Evolutionary conservation across 2,797 vertebrate species (phyloP).

Genomic region (Pipistrellus pipistrellus): DNA sequence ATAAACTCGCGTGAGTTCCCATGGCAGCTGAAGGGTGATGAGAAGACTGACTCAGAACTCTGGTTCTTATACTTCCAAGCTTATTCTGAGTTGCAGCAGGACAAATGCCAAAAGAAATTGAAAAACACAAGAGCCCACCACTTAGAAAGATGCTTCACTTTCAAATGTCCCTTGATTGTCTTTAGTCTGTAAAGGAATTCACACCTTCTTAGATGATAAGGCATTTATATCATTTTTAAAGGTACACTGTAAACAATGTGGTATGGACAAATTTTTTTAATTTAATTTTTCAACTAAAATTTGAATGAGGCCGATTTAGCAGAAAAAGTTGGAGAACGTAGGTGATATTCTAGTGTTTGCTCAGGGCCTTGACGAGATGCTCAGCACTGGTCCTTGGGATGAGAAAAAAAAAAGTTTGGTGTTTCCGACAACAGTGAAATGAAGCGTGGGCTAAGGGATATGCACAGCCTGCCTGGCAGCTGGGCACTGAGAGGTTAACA

Average conservation of each 20-base stretch:
- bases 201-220: background rate
- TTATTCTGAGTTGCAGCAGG: conserved; percentile 62
- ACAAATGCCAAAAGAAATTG: background rate
- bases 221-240: background rate
- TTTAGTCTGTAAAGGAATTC: background rate
- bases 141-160: background rate
- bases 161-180: background rate
- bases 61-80: conserved; percentile 67
- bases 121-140: background rate
- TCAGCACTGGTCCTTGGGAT: background rate
- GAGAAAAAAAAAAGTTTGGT: background rate
- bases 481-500: conserved; percentile 63
- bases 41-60: conserved; percentile 74
- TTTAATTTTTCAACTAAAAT: background rate
- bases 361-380: background rate
- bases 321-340: background rate
- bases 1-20: conserved; percentile 80
- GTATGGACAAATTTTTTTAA: background rate
- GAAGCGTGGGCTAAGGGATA: background rate
- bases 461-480: conserved; percentile 3
- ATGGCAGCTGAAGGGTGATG: conserved; percentile 75
- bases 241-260: background rate
- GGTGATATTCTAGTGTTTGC: too few relatives aligned
- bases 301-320: background rate
- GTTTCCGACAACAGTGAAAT: background rate